Conservation (phyloP, 2,113 vertebrate species). For the Trichechus manatus region DNA sequence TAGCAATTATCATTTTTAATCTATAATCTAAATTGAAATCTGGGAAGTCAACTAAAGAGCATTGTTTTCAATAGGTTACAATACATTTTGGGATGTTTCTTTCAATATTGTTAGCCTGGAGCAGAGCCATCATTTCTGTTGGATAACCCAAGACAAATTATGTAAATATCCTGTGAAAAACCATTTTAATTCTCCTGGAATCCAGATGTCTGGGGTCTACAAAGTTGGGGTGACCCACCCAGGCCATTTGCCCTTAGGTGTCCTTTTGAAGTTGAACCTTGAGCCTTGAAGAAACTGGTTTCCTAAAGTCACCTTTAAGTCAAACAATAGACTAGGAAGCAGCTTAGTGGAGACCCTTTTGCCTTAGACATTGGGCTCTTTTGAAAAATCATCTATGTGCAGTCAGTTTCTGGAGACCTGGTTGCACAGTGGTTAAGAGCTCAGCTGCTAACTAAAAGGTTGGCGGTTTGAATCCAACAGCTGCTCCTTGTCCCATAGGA, state of each 20-base stretch:
- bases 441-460: too few relatives aligned
- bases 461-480: too few relatives aligned
- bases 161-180: not conserved
- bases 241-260: not conserved
- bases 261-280: too few relatives aligned
- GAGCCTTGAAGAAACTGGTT: too few relatives aligned
- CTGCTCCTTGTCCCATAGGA: too few relatives aligned
- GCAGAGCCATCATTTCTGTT: not conserved
- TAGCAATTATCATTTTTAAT: not conserved
- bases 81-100: not conserved
- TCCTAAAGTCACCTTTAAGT: too few relatives aligned
- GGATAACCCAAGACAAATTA: not conserved
- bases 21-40: not conserved
- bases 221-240: not conserved
- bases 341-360: too few relatives aligned
- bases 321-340: too few relatives aligned
- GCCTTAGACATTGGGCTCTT: too few relatives aligned
- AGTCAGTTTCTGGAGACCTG: too few relatives aligned
- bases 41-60: not conserved
- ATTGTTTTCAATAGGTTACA: not conserved
- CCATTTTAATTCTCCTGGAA: not conserved
- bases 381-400: too few relatives aligned
- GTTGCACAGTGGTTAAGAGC: too few relatives aligned
- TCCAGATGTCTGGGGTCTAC: not conserved
- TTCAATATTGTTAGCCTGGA: not conserved